Conservation (phyloP, 2,113 vertebrate species). For the Bos javanicus region DNA sequence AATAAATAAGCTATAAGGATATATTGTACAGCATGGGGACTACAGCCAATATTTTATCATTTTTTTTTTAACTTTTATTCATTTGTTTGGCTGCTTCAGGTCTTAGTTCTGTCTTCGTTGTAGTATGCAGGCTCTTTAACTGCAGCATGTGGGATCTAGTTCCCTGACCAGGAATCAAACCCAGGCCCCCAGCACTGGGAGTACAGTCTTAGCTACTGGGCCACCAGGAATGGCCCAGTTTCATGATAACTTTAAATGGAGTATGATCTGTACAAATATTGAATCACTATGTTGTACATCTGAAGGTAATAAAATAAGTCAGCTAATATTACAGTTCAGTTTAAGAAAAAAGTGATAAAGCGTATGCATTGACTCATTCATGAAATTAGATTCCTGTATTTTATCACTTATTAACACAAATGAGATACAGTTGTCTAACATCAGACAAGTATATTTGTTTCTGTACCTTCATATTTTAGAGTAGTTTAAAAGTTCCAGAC, state of each 20-base stretch:
- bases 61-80: neutral
- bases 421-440: neutral
- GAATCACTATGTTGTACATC: neutral
- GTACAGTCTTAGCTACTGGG: neutral
- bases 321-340: neutral
- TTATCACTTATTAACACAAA: neutral
- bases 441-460: neutral
- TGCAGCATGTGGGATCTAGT: neutral
- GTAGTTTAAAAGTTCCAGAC: neutral
- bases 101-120: neutral
- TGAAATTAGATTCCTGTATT: neutral
- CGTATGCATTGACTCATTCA: neutral
- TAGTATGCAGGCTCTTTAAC: neutral
- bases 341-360: neutral
- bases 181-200: accelerated
- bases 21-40: neutral
- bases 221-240: neutral
- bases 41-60: neutral
- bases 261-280: neutral
- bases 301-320: neutral
- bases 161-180: neutral
- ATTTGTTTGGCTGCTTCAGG: neutral
- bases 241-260: neutral
- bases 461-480: neutral
- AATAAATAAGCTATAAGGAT: neutral